phyloP scores from a whole-genome alignment of 2,113 vertebrate genomes.

The Malaclemys terrapin region DNA sequence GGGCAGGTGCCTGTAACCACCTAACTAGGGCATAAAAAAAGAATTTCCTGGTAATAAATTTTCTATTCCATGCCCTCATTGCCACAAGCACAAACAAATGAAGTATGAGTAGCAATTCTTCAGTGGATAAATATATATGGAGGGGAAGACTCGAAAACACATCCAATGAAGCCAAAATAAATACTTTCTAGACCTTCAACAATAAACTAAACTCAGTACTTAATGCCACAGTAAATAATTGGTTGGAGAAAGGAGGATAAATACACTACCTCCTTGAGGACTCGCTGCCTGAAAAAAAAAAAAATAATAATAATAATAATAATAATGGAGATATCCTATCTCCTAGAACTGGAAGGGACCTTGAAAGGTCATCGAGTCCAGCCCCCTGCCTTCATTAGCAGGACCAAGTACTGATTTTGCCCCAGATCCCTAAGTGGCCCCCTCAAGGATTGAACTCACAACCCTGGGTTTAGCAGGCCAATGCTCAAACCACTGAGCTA shows the following conservation, averaged over 20 bases:
- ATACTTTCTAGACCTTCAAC: neutral
- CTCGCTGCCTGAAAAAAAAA: neutral
- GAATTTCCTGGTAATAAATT: conserved; percentile 11
- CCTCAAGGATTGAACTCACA: too few species aligned
- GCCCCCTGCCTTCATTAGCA: too few species aligned
- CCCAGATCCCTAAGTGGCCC: too few species aligned
- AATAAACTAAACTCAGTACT: neutral
- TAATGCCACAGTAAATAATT: neutral
- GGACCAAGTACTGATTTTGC: too few species aligned
- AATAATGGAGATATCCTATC: too few species aligned
- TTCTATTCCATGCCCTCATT: neutral
- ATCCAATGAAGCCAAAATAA: neutral
- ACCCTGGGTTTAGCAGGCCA: too few species aligned
- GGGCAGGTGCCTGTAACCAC: neutral
- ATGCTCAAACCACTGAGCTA: too few species aligned
- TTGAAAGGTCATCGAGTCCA: too few species aligned
- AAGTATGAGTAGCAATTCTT: neutral
- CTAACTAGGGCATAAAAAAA: neutral
- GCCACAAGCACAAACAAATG: neutral
- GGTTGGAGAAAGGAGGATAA: neutral
- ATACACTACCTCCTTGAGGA: neutral
- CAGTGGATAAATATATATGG: neutral
- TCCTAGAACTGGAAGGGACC: too few species aligned
- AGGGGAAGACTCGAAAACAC: neutral
- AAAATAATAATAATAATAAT: too few species aligned